Base-by-base conservation (phyloP, 2,113 vertebrate genomes). In the Crocuta crocuta region DNA sequence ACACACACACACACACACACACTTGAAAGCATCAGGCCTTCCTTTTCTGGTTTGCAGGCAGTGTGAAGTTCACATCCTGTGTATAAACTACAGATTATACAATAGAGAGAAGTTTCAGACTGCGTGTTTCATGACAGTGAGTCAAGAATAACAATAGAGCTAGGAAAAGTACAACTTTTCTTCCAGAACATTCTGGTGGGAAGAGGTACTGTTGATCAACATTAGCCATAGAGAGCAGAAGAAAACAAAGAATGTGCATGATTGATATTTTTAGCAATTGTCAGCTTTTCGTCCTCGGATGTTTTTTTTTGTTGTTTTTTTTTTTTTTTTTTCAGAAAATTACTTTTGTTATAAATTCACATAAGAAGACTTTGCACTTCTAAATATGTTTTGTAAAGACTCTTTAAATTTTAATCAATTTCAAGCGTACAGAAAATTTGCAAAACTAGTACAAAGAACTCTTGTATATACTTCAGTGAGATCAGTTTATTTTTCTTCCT, bases 341-440 rank as follows among this genome's bases (percentile, higher is more conserved):
- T 74, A 50, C 43, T 80, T 80, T 73, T 93, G 16, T 33, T 83
- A 76, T 79, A 63, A 85, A 73, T 86, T 81, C 5, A 55, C 7
- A 43, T 43, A 39, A 76, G 28, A 80, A 89, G 33, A 86, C 61
- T 17, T 19, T 80, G 12, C 19, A 73, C 15, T 48, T 82, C 5
- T 48, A 28, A 45, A 28, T 50, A 48, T 28, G 4, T 26, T 89
- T 85, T 92, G 5, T 92, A 80, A 65, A 66, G 39, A 26, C 10
- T 78, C 21, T 89, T 93, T 63, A 66, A 58, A 63, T 70, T 82
- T 89, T 76, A 89, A 45, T 84, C 35, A 87, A 78, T 65, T 89
- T 89, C 16, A 89, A 94, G 65, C 8, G 83, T 76, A 93, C 28
- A 92, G 33, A 79, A 88, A 89, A 10, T 1, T 82, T 84, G 8